Evolutionary conservation across 1,140 invertebrate genomes (phyloP), one percentile per base, ranked within the genome.

Genomic region (Oedothorax gibbosus): DNA sequence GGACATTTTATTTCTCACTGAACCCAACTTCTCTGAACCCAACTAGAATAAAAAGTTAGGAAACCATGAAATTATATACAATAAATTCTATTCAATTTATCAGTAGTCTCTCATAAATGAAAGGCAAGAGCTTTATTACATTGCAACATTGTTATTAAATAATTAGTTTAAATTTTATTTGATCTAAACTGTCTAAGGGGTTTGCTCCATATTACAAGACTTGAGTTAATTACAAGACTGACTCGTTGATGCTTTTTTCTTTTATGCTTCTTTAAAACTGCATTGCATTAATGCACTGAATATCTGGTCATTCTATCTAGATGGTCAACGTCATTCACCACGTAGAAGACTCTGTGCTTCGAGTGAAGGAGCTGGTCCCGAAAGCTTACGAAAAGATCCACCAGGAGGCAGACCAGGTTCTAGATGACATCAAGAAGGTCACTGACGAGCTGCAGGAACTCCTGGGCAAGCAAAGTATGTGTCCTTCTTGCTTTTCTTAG

Each of bases 351-450:
- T 9, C 57, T 8, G 50, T 80, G 11, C 15, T 80, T 66, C 51
- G 62, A 8, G 20, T 86, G 7, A 81, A 73, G 62, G 85, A 79
- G 21, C 6, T 75, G 14, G 85, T 86, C n/a, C 85, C 85, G 1
- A 73, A 86, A 51, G 60, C 68, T 5, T 56, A 86, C 35, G 65
- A 86, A 50, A 75, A 86, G 66, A 20, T 80, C 8, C 76, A 80
- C n/a, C 15, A 86, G 51, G 68, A 75, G 57, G 60, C 53, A 50
- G 77, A 86, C 7, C 68, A 66, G 51, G 35, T 86, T 15, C 49
- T 79, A 18, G 77, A 11, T 60, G 85, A 68, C 49, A 14, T 86
- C 50, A 80, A 66, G 10, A 75, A 80, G 49, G 57, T 80, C 5
- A 21, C 69, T 8, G 53, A 80, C 7, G 56, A 80, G 65, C 50